phyloP scores from a whole-genome alignment of 1,140 invertebrate genomes.

The Linepithema humile region DNA sequence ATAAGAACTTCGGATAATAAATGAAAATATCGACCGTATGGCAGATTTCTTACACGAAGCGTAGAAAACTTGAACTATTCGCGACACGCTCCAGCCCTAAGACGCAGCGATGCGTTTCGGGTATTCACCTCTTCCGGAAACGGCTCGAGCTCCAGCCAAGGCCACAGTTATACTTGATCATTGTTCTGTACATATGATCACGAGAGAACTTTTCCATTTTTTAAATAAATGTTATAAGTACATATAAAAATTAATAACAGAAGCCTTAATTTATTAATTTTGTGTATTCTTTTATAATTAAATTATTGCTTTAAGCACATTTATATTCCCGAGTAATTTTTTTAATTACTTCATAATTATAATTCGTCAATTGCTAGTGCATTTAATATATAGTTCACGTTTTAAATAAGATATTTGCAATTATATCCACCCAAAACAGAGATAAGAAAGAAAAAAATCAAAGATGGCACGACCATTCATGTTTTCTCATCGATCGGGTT shows the following conservation, averaged over 20 bases:
- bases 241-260: neutral
- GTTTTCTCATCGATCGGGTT: neutral
- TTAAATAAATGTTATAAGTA: neutral
- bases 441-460: neutral
- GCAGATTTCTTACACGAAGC: conserved; percentile 48
- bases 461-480: neutral
- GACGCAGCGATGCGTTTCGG: conserved; percentile 82
- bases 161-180: conserved; percentile 70
- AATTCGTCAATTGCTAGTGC: neutral
- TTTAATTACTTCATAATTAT: conserved; percentile 3
- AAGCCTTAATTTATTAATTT: neutral
- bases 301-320: neutral
- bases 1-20: conserved; percentile 46
- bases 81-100: conserved; percentile 77
- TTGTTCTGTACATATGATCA: conserved; percentile 51
- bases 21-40: conserved; percentile 49
- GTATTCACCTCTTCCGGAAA: conserved; percentile 81
- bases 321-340: no score
- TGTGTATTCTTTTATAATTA: neutral
- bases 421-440: neutral
- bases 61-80: conserved; percentile 70
- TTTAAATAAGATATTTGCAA: neutral
- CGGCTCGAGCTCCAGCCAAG: conserved; percentile 72
- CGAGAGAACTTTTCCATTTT: neutral
- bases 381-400: no score